phyloP scores from a whole-genome alignment of 2,113 vertebrate genomes.

The Propithecus coquereli region DNA sequence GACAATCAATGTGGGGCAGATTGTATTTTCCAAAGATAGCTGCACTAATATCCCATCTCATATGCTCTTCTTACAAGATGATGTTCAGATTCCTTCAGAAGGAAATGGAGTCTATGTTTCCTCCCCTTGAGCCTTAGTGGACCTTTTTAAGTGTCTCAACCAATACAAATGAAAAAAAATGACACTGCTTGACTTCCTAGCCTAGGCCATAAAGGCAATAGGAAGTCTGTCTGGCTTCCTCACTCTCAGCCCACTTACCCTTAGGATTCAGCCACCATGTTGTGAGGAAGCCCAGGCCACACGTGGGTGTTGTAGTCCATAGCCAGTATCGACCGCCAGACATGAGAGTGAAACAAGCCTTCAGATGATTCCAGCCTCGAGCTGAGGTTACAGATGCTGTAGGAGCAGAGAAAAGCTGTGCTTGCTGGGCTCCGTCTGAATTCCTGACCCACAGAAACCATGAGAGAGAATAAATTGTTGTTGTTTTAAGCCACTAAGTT shows the following conservation, averaged over 20 bases:
- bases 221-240: neutral
- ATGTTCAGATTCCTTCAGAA: neutral
- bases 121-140: neutral
- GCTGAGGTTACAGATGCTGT: neutral
- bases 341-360: neutral
- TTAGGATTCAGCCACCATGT: neutral
- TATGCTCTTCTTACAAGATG: neutral
- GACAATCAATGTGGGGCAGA: neutral
- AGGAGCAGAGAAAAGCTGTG: neutral
- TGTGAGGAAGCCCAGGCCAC: neutral
- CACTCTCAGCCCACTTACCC: neutral
- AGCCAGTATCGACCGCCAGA: neutral
- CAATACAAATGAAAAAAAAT: neutral
- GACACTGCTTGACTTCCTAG: neutral
- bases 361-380: neutral
- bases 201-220: neutral
- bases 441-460: neutral
- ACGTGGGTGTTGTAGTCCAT: too few relatives aligned
- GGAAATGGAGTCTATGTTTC: neutral
- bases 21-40: constrained; percentile 3
- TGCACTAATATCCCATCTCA: neutral
- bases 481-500: neutral
- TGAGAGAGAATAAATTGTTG: neutral
- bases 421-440: neutral
- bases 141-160: neutral